A percentile compares a stretch with the other conserved stretches of the same genome.
These are phyloP conservation scores for Atethmia centrago DNA, from an alignment of 2,888 invertebrate genomes.

Conservation along the genomic window DNA sequence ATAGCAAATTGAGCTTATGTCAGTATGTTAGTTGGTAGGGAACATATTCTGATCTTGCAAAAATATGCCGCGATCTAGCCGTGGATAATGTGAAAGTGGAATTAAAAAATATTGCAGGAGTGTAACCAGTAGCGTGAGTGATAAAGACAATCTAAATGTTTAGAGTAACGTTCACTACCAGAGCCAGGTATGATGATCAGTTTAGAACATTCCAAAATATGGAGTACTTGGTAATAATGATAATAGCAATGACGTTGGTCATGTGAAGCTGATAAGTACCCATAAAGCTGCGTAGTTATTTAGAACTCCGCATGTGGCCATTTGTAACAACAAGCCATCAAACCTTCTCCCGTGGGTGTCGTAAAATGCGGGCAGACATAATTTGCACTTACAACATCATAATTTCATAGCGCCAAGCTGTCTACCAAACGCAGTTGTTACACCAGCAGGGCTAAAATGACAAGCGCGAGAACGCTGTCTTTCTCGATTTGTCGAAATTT, in stretches of 20 bases:
- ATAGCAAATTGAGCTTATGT: neutral
- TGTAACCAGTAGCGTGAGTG: neutral
- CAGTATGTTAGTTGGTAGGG: neutral
- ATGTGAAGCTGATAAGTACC: neutral
- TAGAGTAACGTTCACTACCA: neutral
- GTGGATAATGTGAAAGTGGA: neutral
- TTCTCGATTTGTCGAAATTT: too few species aligned
- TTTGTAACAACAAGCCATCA: constrained; percentile 7
- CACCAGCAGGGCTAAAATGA: too few species aligned
- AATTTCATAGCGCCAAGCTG: constrained; percentile 35
- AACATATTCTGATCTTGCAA: neutral
- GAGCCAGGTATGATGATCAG: neutral
- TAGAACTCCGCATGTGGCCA: neutral
- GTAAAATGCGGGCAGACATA: constrained; percentile 41
- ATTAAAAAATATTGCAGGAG: neutral
- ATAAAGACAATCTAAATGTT: neutral
- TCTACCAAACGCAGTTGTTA: constrained; percentile 35
- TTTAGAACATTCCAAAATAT: neutral
- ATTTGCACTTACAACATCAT: constrained; percentile 41
- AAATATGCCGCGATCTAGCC: too few species aligned
- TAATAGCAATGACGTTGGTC: neutral
- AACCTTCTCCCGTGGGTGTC: constrained; percentile 14
- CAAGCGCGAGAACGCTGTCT: too few species aligned
- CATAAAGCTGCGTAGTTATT: neutral
- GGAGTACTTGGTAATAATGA: neutral